phyloP scores from a whole-genome alignment of 1,140 invertebrate species.

The Orchesella cincta region DNA sequence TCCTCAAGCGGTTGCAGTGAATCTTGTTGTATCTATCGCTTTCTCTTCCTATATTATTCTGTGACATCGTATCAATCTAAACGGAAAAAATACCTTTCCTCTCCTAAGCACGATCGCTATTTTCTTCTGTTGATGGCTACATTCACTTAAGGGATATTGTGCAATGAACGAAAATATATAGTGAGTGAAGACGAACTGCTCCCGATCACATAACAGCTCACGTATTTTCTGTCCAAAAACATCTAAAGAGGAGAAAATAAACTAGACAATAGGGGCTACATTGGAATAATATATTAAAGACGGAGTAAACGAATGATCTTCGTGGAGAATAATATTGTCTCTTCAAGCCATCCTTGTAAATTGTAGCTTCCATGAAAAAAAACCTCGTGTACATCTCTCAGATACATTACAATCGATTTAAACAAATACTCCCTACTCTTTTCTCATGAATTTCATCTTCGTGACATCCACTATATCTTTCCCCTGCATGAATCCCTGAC shows the following conservation, averaged over 20 bases:
- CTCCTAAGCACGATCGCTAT: constrained; percentile 3
- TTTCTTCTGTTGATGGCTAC: neutral
- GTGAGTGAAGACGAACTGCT: no score
- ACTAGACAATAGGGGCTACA: constrained; percentile 20
- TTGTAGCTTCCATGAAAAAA: constrained; percentile 7
- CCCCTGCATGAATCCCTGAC: neutral
- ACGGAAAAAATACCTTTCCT: constrained; percentile 12
- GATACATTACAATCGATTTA: neutral
- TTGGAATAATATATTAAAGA: constrained; percentile 29
- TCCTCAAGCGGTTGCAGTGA: neutral
- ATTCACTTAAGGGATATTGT: constrained; percentile 14
- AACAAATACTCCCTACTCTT: neutral
- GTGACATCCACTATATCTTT: neutral
- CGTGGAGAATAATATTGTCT: constrained; percentile 28
- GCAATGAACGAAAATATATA: no score
- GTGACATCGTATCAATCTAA: constrained; percentile 4
- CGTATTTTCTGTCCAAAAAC: neutral
- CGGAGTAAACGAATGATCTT: neutral
- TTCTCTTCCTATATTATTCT: neutral
- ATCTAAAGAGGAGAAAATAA: constrained; percentile 10
- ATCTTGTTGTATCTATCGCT: neutral
- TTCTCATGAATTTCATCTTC: neutral
- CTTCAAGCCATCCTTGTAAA: neutral
- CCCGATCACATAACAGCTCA: no score
- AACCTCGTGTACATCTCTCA: neutral